phyloP scores from a whole-genome alignment of 1,140 invertebrate species.

The Apolygus lucorum region DNA sequence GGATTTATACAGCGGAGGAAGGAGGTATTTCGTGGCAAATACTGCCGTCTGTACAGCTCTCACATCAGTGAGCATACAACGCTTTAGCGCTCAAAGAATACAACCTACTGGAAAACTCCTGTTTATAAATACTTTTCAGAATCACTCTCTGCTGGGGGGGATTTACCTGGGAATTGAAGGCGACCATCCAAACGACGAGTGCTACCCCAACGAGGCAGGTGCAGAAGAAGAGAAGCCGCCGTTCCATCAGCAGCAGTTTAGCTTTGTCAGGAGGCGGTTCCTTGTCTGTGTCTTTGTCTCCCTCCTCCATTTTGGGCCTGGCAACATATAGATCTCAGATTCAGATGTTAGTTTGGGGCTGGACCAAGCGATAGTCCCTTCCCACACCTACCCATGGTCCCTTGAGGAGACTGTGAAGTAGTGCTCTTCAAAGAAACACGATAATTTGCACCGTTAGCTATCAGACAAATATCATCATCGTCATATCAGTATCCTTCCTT shows the following conservation, averaged over 20 bases:
- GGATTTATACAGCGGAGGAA: background rate
- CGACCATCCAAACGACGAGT: conserved; percentile 59
- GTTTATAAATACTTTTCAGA: too few species aligned
- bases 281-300: background rate
- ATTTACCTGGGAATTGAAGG: conserved; percentile 55
- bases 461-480: too few species aligned
- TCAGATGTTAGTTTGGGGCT: too few species aligned
- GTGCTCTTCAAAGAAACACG: too few species aligned
- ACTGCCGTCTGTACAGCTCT: background rate
- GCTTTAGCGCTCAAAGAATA: background rate
- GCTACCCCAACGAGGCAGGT: conserved; percentile 57
- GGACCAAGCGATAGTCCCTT: too few species aligned
- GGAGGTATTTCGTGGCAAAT: background rate
- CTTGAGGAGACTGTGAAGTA: too few species aligned
- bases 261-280: conserved; percentile 12
- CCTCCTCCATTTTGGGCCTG: conserved; percentile 3
- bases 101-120: background rate
- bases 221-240: conserved; percentile 56
- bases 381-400: too few species aligned
- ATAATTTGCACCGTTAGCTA: too few species aligned
- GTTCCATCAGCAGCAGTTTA: conserved; percentile 47
- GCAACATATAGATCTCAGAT: background rate
- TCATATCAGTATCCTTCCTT: too few species aligned
- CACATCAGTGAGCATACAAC: background rate
- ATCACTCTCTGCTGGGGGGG: too few species aligned